phyloP scores from a whole-genome alignment of 2,888 invertebrate genomes.

The Epinotia nisella region DNA sequence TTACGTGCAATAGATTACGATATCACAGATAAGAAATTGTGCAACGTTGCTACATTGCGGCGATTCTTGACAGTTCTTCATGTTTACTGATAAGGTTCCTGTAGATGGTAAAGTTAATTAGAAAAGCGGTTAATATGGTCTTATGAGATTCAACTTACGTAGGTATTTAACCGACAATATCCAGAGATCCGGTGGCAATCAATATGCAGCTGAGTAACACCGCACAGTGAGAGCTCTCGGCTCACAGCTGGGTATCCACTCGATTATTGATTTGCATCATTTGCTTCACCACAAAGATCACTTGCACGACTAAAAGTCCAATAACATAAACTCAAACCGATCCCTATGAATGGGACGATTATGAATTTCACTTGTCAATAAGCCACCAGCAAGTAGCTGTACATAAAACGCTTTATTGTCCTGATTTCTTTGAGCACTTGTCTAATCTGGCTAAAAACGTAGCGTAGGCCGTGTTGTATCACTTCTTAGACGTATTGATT shows the following conservation, averaged over 20 bases:
- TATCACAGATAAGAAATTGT: conserved; percentile 39
- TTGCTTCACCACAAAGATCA: conserved; percentile 71
- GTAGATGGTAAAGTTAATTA: neutral
- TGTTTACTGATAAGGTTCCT: conserved; percentile 24
- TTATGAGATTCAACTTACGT: conserved; percentile 62
- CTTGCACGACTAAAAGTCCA: conserved; percentile 69
- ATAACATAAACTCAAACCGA: conserved; percentile 70
- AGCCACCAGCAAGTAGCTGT: conserved; percentile 64
- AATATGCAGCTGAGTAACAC: conserved; percentile 78
- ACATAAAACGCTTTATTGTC: conserved; percentile 62
- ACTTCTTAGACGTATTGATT: conserved; percentile 75
- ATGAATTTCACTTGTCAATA: conserved; percentile 82
- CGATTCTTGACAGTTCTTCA: conserved; percentile 29
- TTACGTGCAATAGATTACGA: conserved; percentile 41
- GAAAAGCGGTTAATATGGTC: conserved; percentile 11
- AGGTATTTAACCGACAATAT: conserved; percentile 63
- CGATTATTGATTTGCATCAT: conserved; percentile 79
- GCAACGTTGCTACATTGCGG: conserved; percentile 32
- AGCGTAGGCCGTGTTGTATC: conserved; percentile 67
- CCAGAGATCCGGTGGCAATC: conserved; percentile 71
- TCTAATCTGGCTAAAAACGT: conserved; percentile 53
- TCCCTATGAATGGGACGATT: conserved; percentile 70
- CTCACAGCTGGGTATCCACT: conserved; percentile 70
- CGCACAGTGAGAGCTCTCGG: conserved; percentile 69
- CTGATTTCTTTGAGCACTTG: conserved; percentile 56